These are phyloP conservation scores for Oreochromis mossambicus DNA, from an alignment of 2,797 vertebrate genomes.

Conservation along the genomic window DNA sequence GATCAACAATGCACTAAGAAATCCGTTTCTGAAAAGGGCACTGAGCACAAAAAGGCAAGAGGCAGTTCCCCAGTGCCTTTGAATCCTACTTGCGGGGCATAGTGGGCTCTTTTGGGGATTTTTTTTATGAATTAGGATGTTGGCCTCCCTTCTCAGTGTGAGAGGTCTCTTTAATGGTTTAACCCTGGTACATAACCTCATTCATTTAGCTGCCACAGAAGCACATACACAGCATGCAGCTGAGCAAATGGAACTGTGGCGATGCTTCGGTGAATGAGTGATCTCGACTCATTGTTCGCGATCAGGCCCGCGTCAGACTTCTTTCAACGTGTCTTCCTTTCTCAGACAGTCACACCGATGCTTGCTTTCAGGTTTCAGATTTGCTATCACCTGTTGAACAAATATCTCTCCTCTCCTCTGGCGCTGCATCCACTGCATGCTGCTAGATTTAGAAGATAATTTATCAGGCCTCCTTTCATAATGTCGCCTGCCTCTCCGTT, in stretches of 20 bases:
- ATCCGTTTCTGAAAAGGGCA: conserved; percentile 41
- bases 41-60: not conserved
- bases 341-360: not conserved
- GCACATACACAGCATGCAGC: not conserved
- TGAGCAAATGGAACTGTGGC: not conserved
- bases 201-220: conserved; percentile 28
- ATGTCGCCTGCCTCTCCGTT: not conserved
- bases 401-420: not conserved
- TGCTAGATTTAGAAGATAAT: not conserved
- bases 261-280: no score
- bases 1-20: conserved; percentile 31
- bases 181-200: conserved; percentile 55
- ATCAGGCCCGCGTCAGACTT: not conserved
- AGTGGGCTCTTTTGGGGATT: not conserved
- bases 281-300: not conserved
- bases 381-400: not conserved
- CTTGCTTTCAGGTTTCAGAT: conserved; percentile 7
- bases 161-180: conserved; percentile 27
- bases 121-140: conserved; percentile 1
- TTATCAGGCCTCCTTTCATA: not conserved
- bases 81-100: not conserved
- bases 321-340: not conserved
- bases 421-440: not conserved
- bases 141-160: not conserved
- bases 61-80: not conserved